Base-by-base conservation (phyloP, 1,140 invertebrate genomes). In the Calosoma granatense region DNA sequence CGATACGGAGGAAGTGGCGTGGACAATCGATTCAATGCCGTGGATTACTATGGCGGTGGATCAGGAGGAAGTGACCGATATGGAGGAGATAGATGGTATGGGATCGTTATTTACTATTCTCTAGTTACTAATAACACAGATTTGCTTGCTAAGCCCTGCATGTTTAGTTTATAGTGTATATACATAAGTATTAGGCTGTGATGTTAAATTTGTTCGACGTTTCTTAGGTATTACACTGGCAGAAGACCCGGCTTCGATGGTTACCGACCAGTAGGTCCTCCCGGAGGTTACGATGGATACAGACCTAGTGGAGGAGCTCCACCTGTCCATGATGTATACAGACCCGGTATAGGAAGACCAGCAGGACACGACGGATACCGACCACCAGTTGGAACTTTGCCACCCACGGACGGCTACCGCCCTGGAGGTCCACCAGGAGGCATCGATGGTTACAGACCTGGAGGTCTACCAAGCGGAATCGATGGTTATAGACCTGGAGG, bases 11-110 rank as follows among this genome's bases (percentile, higher is more conserved):
- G 72, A 60, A 70, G 69, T 22, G 63, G 62, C 41, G 71, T 70
- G 22, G 72, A 72, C 23, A 65, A 67, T 20, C 65, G 73, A 17
- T 61, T 71, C 19, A 71, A 70, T 1, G 74, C 73, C 11, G 73
- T 73, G 4, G 74, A 74, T 41, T 62, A 57, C 6, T 26, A 47
- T 21, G 43, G 62, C n/a, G 56, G 59, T 21, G 23, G 54, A 74
- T 51, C 47, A 68, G 1, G 62, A 47, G 73, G 73, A 14, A 72
- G 72, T 3, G 75, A 75, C 47, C 64, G 64, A 6, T 60, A 61
- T 52, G 63, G 66, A 2, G 52, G 52, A 26, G 61, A 41, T 22
- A 54, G 59, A 26, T 41, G 41, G 41, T 47, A 30, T 6, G 14
- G 6, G 4, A 6, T 6, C 14, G 4, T 30, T 30, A 30, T 14